These are phyloP conservation scores for Eueremaeus valkanovi DNA, from an alignment of 2,888 invertebrate species.

Conservation along the genomic window DNA sequence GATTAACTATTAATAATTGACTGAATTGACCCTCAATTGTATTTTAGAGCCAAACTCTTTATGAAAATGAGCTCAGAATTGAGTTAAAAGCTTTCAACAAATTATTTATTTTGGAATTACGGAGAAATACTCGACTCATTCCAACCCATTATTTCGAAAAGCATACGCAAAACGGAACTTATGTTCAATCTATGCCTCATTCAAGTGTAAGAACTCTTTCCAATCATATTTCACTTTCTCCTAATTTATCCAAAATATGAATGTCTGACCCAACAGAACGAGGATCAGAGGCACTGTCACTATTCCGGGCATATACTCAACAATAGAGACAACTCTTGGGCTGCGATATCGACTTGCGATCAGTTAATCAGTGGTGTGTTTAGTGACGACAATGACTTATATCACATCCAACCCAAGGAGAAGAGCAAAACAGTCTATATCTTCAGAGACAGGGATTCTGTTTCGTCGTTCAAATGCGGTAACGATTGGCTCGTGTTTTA, in stretches of 20 bases:
- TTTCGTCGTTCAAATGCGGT: conserved; percentile 58
- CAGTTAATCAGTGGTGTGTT: conserved; percentile 64
- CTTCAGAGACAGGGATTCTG: conserved; percentile 49
- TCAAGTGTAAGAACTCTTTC: conserved; percentile 55
- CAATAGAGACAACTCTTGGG: conserved; percentile 21
- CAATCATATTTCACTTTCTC: conserved; percentile 9
- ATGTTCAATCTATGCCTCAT: conserved; percentile 49
- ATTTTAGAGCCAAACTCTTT: not conserved
- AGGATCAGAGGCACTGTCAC: conserved; percentile 38
- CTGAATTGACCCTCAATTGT: too few species aligned
- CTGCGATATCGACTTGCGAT: conserved; percentile 40
- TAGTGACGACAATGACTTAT: conserved; percentile 69
- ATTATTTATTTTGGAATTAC: conserved; percentile 65
- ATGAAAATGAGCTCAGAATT: conserved; percentile 31
- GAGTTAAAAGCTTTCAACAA: conserved; percentile 58
- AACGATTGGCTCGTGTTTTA: conserved; percentile 48
- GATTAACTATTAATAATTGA: not conserved
- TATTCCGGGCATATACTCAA: conserved; percentile 28
- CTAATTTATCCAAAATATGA: not conserved
- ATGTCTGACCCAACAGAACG: not conserved
- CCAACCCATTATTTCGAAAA: conserved; percentile 64
- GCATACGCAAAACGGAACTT: conserved; percentile 58
- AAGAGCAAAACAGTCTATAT: conserved; percentile 56
- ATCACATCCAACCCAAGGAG: conserved; percentile 62
- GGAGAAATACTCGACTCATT: conserved; percentile 67